Base-by-base conservation (phyloP, 2,888 invertebrate genomes). In the Sepioteuthis lessoniana region DNA sequence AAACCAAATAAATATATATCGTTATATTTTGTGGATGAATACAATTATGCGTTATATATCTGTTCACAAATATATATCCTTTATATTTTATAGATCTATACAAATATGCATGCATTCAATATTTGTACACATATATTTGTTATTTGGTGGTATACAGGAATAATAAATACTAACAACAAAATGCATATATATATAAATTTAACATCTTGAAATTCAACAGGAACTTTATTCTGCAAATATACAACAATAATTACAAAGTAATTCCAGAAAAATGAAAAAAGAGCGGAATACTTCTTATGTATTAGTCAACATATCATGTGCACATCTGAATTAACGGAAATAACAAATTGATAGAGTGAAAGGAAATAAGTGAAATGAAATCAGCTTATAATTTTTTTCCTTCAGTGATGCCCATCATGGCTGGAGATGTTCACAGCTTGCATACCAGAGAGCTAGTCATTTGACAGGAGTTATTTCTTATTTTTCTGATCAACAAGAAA, bases 401-500 rank as follows among this genome's bases (percentile, higher is more conserved):
- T 28, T 46, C 47, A 92, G 47, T 19, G n/a, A 47, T n/a, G 42
- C 46, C 42, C n/a, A 19, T 42, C 16, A 47, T 46, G n/a, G n/a
- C n/a, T 42, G 92, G 46, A 16, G 91, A 46, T 47, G 31, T 28
- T 38, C 47, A 47, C 46, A 46, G 92, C 42, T 91, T 91, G 46
- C 91, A 46, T 91, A 47, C 76, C 76, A 76, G 13, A 35, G 76
- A n/a, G n/a, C n/a, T n/a, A n/a, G 3, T 76, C n/a, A 35, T 76
- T 19, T 76, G n/a, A 16, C n/a, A n/a, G 28, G 47, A 28, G 94
- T 93, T 95, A 95, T 93, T 95, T 95, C 93, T 94, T 94, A 90
- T 93, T 95, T 94, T 95, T 95, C 55, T 94, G 35, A 92, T 94
- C 95, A 93, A 95, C 95, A 90, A 95, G 95, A 90, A 95, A 94